Conservation (phyloP, 2,888 invertebrate species). For the Operophtera brumata region DNA sequence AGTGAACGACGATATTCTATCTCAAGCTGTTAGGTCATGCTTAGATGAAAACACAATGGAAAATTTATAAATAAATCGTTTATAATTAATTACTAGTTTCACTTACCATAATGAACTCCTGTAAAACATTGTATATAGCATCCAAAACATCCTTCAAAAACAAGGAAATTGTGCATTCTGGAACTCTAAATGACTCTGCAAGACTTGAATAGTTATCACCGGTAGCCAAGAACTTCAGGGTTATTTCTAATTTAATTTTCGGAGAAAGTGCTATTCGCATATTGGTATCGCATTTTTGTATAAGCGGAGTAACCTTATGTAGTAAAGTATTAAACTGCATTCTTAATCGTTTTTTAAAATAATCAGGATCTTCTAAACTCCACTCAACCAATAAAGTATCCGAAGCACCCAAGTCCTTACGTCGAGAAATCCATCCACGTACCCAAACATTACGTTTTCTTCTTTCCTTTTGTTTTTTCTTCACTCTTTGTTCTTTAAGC, state of each 20-base stretch:
- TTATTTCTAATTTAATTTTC: conserved; percentile 37
- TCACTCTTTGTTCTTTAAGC: conserved; percentile 35
- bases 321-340: conserved; percentile 39
- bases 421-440: conserved; percentile 39
- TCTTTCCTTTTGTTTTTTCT: conserved; percentile 38
- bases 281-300: conserved; percentile 38
- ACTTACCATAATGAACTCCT: neutral
- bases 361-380: conserved; percentile 38
- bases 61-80: conserved; percentile 40
- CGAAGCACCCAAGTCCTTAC: conserved; percentile 34
- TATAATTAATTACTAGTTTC: conserved; percentile 2
- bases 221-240: conserved; percentile 37
- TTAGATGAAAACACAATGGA: conserved; percentile 35
- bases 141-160: conserved; percentile 47
- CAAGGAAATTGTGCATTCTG: conserved; percentile 44
- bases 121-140: conserved; percentile 27
- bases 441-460: conserved; percentile 37
- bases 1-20: conserved; percentile 45
- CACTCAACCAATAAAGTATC: conserved; percentile 34
- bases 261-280: conserved; percentile 38
- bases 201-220: conserved; percentile 41
- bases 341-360: conserved; percentile 39
- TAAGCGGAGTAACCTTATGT: conserved; percentile 37
- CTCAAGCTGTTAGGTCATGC: conserved; percentile 41
- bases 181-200: conserved; percentile 46